These are phyloP conservation scores for Willisornis vidua DNA, from an alignment of 2,113 vertebrate species.

Conservation along the genomic window DNA sequence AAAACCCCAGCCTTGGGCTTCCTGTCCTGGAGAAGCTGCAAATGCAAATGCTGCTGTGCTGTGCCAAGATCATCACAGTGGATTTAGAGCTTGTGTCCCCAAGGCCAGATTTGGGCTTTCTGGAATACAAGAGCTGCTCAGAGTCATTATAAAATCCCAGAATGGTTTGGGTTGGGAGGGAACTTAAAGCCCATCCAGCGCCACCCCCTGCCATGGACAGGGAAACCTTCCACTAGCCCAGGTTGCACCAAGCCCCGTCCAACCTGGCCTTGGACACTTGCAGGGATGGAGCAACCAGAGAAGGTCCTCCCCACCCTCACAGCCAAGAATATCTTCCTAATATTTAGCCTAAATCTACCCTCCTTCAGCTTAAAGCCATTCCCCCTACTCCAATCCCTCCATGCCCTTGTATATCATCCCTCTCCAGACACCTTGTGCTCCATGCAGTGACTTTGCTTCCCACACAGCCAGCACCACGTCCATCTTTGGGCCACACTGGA, in stretches of 20 bases:
- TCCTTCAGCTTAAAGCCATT: neutral
- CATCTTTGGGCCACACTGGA: fast-evolving
- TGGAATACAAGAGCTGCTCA: neutral
- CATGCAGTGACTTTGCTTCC: neutral
- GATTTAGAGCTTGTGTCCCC: neutral
- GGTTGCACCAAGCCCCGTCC: neutral
- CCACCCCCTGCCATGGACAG: neutral
- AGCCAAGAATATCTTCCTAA: neutral
- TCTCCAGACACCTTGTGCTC: neutral
- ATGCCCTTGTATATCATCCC: neutral
- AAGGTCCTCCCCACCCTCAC: neutral
- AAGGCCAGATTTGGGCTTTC: neutral
- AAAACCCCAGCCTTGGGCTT: neutral
- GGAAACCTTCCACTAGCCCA: neutral
- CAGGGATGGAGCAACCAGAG: neutral
- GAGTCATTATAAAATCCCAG: neutral
- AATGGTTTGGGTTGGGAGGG: neutral
- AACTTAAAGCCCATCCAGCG: neutral
- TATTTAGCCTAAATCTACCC: neutral
- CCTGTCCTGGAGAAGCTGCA: neutral
- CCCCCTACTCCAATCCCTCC: neutral
- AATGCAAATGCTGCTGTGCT: fast-evolving
- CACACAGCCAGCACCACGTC: neutral
- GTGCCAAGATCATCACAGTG: neutral
- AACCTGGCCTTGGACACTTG: neutral